Evolutionary conservation across 2,888 invertebrate species (phyloP).

Genomic region (Melangyna quadrimaculata): DNA sequence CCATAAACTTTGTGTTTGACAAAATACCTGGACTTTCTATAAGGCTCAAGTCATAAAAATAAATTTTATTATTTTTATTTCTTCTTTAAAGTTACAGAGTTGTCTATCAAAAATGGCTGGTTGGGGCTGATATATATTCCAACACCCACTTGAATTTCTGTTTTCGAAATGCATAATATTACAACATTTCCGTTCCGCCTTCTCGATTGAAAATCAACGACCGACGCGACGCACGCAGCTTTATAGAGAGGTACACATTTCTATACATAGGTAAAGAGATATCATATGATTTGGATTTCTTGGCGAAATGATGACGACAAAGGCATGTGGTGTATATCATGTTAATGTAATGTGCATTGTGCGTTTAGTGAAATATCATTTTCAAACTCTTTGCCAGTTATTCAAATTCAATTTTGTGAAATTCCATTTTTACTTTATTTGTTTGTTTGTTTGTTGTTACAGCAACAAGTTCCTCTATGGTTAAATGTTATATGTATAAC

Average conservation of each 20-base stretch:
- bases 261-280: too few species aligned
- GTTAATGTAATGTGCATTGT: constrained; percentile 28
- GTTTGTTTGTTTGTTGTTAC: not conserved
- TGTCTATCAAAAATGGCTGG: constrained; percentile 25
- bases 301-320: not conserved
- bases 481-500: too few species aligned
- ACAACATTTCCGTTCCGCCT: constrained; percentile 66
- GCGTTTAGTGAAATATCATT: constrained; percentile 62
- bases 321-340: not conserved
- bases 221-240: not conserved
- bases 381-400: constrained; percentile 39
- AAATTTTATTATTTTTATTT: constrained; percentile 5
- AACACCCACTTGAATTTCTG: constrained; percentile 41
- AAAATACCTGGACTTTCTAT: constrained; percentile 47
- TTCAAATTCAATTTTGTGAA: constrained; percentile 45
- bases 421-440: constrained; percentile 25
- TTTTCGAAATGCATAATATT: constrained; percentile 55
- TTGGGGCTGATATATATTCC: constrained; percentile 1
- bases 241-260: not conserved
- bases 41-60: constrained; percentile 5
- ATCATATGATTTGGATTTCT: not conserved
- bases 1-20: constrained; percentile 21
- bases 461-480: not conserved
- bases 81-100: not conserved
- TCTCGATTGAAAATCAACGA: constrained; percentile 41